Conservation (phyloP, 1,140 invertebrate genomes). For the Aphis craccivora region DNA sequence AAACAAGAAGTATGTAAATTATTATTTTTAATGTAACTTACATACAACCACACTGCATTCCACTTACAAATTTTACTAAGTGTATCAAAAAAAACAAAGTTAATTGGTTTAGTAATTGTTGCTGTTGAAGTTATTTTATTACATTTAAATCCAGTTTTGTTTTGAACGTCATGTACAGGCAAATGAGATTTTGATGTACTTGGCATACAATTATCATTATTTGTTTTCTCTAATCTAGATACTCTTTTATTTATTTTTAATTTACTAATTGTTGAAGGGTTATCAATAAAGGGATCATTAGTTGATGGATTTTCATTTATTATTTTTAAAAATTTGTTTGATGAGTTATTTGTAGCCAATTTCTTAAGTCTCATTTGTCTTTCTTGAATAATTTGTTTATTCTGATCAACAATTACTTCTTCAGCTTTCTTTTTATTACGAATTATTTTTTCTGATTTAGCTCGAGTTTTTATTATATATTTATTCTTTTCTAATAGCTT, state of each 20-base stretch:
- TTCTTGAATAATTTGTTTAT: constrained; percentile 51
- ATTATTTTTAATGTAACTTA: constrained; percentile 17
- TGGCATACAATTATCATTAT: background rate
- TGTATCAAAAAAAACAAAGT: constrained; percentile 36
- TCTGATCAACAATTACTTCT: constrained; percentile 13
- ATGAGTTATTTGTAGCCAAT: background rate
- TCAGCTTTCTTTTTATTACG: constrained; percentile 28
- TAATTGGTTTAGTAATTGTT: background rate
- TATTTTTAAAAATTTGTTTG: background rate
- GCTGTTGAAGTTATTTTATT: background rate
- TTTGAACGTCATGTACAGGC: background rate
- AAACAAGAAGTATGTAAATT: background rate
- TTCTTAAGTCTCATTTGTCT: constrained; percentile 20
- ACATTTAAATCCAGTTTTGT: background rate
- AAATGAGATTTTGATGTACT: constrained; percentile 23
- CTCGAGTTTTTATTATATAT: constrained; percentile 44
- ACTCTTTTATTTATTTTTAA: constrained; percentile 33
- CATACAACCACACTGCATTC: constrained; percentile 44
- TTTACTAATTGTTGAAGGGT: background rate
- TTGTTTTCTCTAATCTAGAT: background rate
- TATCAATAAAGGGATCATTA: background rate
- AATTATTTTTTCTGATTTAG: constrained; percentile 30
- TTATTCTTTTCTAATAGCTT: constrained; percentile 22
- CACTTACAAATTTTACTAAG: constrained; percentile 53
- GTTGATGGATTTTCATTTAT: background rate